These are phyloP conservation scores for Cerastis rubricosa DNA, from an alignment of 2,888 invertebrate genomes.

Conservation along the genomic window DNA sequence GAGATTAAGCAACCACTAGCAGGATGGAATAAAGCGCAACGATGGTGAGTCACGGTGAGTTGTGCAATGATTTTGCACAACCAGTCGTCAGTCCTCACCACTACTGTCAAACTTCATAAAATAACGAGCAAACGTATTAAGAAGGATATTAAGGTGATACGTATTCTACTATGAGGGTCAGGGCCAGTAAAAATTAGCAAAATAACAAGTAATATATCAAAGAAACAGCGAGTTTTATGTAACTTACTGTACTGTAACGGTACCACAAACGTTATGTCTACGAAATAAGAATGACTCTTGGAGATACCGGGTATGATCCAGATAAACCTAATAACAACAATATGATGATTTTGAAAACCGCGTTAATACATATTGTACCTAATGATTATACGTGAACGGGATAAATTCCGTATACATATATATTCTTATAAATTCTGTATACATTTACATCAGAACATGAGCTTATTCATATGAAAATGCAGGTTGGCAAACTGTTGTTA, in stretches of 20 bases:
- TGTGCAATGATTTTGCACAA: conserved; percentile 87
- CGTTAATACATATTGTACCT: neutral
- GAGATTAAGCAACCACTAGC: conserved; percentile 79
- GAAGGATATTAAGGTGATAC: conserved; percentile 46
- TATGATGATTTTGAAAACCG: neutral
- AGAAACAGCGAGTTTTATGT: conserved; percentile 56
- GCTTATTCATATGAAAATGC: conserved; percentile 18
- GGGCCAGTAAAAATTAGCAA: conserved; percentile 63
- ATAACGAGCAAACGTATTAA: conserved; percentile 69
- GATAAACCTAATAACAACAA: conserved; percentile 13
- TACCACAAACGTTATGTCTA: conserved; percentile 51
- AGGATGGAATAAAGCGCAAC: conserved; percentile 82
- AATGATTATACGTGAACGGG: conserved; percentile 4
- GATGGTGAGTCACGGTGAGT: conserved; percentile 83
- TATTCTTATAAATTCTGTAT: neutral
- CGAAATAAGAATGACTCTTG: conserved; percentile 53
- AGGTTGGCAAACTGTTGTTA: conserved; percentile 45
- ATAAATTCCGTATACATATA: neutral
- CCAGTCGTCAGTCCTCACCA: conserved; percentile 76
- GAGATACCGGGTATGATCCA: conserved; percentile 32
- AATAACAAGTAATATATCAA: conserved; percentile 51
- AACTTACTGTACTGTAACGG: conserved; percentile 59
- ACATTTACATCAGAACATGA: neutral
- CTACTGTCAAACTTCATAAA: conserved; percentile 76
- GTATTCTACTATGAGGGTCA: conserved; percentile 60